A percentile compares a stretch with the other conserved stretches of the same genome.
These are phyloP conservation scores for Parapristionchus giblindavisi DNA, from an alignment of 2,888 invertebrate genomes.

Conservation along the genomic window DNA sequence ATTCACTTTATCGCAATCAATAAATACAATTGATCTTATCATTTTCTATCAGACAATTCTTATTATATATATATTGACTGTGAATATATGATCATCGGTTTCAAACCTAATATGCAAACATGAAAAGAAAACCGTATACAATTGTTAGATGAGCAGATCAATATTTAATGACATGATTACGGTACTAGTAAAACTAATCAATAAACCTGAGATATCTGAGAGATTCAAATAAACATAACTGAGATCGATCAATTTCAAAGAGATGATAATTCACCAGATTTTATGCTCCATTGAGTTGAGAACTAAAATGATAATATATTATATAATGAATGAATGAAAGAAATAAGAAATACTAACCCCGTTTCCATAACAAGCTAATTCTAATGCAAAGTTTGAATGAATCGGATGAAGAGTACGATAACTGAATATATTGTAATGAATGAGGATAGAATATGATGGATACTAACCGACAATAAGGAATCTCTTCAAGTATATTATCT, in stretches of 20 bases:
- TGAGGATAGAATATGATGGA: not conserved
- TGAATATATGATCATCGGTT: no score
- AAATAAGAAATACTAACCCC: constrained; percentile 8
- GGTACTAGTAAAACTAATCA: no score
- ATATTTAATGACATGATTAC: no score
- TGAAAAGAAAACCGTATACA: no score
- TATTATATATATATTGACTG: no score
- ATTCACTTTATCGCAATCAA: no score
- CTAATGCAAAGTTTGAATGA: not conserved
- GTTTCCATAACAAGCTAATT: constrained; percentile 22
- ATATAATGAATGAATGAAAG: not conserved
- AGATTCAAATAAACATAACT: not conserved
- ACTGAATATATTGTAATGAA: not conserved
- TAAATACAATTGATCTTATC: no score
- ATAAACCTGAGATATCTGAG: no score
- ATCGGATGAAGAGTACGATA: not conserved
- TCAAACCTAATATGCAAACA: no score
- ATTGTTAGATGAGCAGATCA: no score
- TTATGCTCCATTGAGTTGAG: constrained; percentile 15
- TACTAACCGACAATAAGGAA: constrained; percentile 19
- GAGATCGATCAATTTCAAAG: not conserved
- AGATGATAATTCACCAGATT: not conserved
- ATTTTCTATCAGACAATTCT: no score
- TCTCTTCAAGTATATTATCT: constrained; percentile 4
- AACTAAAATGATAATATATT: not conserved